Conservation (phyloP, 2,113 vertebrate species). For the Sinocyclocheilus anshuiensis region DNA sequence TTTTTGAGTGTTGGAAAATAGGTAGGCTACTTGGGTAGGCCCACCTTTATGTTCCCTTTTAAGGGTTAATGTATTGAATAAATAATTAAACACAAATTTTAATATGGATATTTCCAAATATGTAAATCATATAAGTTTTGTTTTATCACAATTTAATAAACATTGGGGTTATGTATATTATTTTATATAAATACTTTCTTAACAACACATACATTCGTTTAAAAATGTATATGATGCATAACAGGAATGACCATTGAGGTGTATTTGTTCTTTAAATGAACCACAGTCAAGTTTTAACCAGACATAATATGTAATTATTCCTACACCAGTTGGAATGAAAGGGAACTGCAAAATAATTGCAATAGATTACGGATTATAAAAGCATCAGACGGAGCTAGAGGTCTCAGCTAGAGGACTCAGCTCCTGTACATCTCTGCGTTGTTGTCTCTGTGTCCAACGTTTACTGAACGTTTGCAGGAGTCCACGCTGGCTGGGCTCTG, state of each 20-base stretch:
- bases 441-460: neutral
- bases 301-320: neutral
- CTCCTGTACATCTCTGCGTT: constrained; percentile 59
- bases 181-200: neutral
- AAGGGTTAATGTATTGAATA: neutral
- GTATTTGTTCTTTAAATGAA: neutral
- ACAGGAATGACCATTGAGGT: neutral
- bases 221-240: neutral
- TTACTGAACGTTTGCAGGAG: constrained; percentile 50
- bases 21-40: neutral
- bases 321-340: neutral
- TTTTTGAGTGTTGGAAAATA: neutral
- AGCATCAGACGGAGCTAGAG: constrained; percentile 42
- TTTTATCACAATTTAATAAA: neutral
- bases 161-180: neutral
- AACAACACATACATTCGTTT: neutral
- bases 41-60: neutral
- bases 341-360: neutral
- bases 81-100: neutral
- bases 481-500: constrained; percentile 69
- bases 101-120: neutral
- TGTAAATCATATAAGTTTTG: neutral
- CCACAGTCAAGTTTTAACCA: neutral
- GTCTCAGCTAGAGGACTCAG: constrained; percentile 55
- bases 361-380: neutral